A percentile compares a stretch with the other conserved stretches of the same genome.
Evolutionary conservation across 53 echinoderm and acorn worm genomes (phyloP).

Genomic region (Paracentrotus lividus): DNA sequence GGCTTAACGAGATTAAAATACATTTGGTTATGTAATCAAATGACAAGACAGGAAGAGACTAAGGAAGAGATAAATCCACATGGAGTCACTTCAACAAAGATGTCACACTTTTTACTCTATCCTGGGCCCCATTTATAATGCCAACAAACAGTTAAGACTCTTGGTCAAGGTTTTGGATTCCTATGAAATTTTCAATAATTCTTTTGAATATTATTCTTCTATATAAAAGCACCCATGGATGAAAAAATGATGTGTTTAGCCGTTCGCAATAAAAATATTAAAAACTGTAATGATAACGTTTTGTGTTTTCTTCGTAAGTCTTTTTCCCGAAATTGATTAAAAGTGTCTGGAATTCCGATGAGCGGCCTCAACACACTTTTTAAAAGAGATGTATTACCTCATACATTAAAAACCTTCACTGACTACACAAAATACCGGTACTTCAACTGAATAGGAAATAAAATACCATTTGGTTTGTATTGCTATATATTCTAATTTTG

Average conservation of each 20-base stretch:
- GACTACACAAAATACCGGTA: background rate
- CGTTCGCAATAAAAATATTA: too few relatives aligned
- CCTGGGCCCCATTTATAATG: too few relatives aligned
- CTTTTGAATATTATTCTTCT: too few relatives aligned
- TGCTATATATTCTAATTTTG: conserved; percentile 51
- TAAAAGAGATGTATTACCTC: background rate
- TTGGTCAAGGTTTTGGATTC: too few relatives aligned
- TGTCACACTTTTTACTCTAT: background rate
- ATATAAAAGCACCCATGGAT: too few relatives aligned
- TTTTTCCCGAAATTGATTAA: too few relatives aligned
- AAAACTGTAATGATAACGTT: too few relatives aligned
- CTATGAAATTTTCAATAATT: too few relatives aligned
- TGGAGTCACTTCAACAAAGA: background rate
- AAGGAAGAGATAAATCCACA: background rate
- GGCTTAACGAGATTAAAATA: conserved; percentile 1
- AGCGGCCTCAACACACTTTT: background rate
- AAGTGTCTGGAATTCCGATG: too few relatives aligned
- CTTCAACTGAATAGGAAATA: conserved; percentile 27
- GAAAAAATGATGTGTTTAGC: too few relatives aligned
- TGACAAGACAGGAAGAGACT: background rate
- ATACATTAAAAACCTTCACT: background rate
- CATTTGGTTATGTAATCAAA: background rate
- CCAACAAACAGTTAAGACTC: too few relatives aligned
- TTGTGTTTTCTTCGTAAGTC: too few relatives aligned
- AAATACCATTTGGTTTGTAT: background rate